Base-by-base conservation (phyloP, 2,797 vertebrate species). In the Spea hammondii region DNA sequence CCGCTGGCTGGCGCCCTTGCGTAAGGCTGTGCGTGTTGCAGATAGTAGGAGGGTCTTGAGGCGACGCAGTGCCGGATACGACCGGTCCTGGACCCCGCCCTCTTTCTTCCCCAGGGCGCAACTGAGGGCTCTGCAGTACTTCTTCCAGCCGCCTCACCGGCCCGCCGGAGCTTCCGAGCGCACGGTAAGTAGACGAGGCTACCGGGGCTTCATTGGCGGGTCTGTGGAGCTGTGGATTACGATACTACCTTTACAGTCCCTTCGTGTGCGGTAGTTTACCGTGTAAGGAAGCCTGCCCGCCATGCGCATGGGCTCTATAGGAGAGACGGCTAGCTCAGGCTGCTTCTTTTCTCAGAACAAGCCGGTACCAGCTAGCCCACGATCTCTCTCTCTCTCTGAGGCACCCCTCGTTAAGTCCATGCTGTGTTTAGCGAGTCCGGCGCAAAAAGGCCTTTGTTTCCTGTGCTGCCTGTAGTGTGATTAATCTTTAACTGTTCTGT, bases 51-150 rank as follows among this genome's bases (percentile, higher is more conserved):
- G 79, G 50, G 5, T 51, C 11, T 4, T 12, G 11, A 5, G 45
- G 49, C 5, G 62, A 74, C 79, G 73, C 73, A 76, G 53, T 60
- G 75, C 79, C 79, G 79, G 79, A 76, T 80, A 76, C 68, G 76
- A 49, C 73, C 59, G 12, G 60, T 76, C 76, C 8, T 12, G 5
- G 4, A 1, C 45, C 14, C 5, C 78, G 51, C 46, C 79, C 74
- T 72, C 45, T 13, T 64, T 50, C 59, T 51, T 66, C 65, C 72
- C 50, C 8, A 14, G 32, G 72, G 57, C 62, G 48, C 47, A 64
- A 66, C 12, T 10, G 70, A 51, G 54, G 13, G 6, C 32, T 7
- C 10, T 7, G 46, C 65, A 4, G 14, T 5, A 11, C 55, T 62
- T 9, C 1, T 11, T 4, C n/a, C 50, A 12, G 51, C 45, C 57